Evolutionary conservation across 2,113 vertebrate species (phyloP).

Genomic region (Dendrocopos noguchii): DNA sequence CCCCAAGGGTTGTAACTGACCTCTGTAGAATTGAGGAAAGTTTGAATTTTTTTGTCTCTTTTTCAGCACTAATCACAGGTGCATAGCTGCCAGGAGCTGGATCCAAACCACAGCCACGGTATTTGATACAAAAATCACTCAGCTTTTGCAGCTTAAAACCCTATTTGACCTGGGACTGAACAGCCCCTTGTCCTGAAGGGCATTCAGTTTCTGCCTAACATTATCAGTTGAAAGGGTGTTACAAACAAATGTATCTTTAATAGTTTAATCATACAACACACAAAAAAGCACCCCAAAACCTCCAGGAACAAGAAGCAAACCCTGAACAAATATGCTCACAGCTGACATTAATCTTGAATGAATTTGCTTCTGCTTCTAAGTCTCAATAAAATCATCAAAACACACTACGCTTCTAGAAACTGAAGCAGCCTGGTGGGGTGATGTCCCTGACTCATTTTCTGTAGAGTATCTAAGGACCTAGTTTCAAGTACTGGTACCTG

Average conservation of each 20-base stretch:
- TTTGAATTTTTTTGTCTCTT: not conserved
- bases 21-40: not conserved
- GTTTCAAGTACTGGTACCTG: not conserved
- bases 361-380: not conserved
- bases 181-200: not conserved
- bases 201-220: not conserved
- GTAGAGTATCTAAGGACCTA: not conserved
- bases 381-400: not conserved
- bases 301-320: not conserved
- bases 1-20: not conserved
- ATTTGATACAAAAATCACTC: not conserved
- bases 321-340: not conserved
- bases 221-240: not conserved
- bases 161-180: not conserved
- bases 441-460: not conserved
- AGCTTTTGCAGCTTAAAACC: not conserved
- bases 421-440: not conserved
- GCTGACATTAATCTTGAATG: not conserved
- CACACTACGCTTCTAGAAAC: not conserved
- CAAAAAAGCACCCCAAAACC: not conserved
- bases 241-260: not conserved
- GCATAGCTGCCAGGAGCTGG: not conserved
- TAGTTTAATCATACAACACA: not conserved
- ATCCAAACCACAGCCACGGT: not conserved
- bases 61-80: not conserved